Conservation (phyloP, 2,113 vertebrate genomes). For the Pangasianodon gigas region DNA sequence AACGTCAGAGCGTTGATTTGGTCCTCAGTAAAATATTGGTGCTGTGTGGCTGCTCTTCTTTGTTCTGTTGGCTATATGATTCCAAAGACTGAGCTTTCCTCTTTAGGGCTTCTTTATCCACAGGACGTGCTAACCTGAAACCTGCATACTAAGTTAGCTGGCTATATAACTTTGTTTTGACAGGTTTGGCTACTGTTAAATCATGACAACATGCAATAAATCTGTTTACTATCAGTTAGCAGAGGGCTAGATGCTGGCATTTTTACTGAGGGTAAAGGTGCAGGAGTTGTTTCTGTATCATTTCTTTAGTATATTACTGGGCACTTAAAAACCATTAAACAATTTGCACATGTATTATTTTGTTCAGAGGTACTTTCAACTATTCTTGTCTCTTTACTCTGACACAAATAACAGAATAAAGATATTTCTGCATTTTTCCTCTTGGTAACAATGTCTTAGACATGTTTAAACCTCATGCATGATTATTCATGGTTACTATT, state of each 20-base stretch:
- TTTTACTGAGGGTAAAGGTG: neutral
- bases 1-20: neutral
- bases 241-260: neutral
- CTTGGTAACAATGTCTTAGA: neutral
- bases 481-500: neutral
- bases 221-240: neutral
- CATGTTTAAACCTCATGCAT: neutral
- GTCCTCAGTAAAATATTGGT: neutral
- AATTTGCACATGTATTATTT: neutral
- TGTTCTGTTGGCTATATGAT: neutral
- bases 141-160: neutral
- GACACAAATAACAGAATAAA: neutral
- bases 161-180: neutral
- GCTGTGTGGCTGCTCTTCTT: neutral
- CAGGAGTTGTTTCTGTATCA: neutral
- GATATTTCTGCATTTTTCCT: neutral
- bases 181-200: neutral
- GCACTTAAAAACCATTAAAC: neutral
- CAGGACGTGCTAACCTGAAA: neutral
- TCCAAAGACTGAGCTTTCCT: neutral
- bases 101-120: neutral
- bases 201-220: neutral
- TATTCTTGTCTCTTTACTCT: neutral
- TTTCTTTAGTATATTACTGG: neutral
- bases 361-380: neutral